Percentiles rank a stretch among this genome's conserved stretches.
phyloP scores from a whole-genome alignment of 2,797 vertebrate genomes.

The Phataginus tricuspis region DNA sequence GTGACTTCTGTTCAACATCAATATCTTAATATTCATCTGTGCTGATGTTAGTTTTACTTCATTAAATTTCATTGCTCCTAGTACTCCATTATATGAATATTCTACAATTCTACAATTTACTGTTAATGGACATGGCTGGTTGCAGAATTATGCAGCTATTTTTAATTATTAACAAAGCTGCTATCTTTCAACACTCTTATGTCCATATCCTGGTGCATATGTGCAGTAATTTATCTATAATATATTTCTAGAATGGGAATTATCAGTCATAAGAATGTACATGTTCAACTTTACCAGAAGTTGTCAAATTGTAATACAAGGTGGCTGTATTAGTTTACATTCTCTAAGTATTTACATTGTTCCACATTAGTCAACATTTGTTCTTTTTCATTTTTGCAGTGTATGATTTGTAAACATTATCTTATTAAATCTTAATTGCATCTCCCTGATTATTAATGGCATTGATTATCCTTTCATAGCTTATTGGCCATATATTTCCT shows the following conservation, averaged over 20 bases:
- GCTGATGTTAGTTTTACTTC: not conserved
- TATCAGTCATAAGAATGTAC: not conserved
- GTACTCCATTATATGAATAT: not conserved
- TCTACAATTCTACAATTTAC: not conserved
- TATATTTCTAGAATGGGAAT: slow-evolving; percentile 7
- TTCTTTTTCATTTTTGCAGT: slow-evolving; percentile 3
- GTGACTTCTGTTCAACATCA: not conserved
- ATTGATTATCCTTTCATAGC: not conserved
- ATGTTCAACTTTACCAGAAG: slow-evolving; percentile 4
- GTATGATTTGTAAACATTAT: not conserved
- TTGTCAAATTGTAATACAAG: slow-evolving; percentile 18
- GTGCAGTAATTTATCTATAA: not conserved
- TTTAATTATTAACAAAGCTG: not conserved
- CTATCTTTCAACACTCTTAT: not conserved
- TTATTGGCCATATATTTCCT: not conserved
- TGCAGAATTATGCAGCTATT: not conserved
- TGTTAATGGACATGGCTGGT: not conserved
- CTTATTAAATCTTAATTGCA: not conserved
- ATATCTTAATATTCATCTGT: not conserved
- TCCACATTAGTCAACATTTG: not conserved
- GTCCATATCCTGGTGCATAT: not conserved
- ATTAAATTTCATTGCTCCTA: not conserved
- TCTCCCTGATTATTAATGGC: not conserved
- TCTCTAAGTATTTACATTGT: not conserved
- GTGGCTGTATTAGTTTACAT: not conserved